These are phyloP conservation scores for Aldabrachelys gigantea DNA, from an alignment of 2,113 vertebrate species.

Conservation along the genomic window DNA sequence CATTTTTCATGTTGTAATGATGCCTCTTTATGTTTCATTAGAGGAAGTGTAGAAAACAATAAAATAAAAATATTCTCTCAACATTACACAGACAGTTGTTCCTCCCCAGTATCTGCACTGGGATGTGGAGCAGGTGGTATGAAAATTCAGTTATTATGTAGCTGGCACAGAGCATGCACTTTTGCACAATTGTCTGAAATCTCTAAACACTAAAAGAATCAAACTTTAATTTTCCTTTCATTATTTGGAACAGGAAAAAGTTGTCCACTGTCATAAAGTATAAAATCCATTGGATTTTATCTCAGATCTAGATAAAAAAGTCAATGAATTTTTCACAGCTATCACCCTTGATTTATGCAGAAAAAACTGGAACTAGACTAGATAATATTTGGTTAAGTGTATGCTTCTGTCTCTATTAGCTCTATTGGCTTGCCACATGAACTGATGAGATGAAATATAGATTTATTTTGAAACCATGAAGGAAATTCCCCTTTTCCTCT, in stretches of 20 bases:
- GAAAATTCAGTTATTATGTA: constrained; percentile 27
- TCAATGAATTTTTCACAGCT: not conserved
- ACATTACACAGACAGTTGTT: not conserved
- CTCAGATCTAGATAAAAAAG: not conserved
- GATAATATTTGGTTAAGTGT: constrained; percentile 3
- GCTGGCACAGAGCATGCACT: not conserved
- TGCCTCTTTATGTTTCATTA: not conserved
- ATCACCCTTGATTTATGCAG: not conserved
- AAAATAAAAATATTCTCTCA: not conserved
- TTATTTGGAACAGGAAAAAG: not conserved
- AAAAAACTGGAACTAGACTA: constrained; percentile 12
- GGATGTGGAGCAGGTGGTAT: not conserved
- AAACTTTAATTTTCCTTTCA: constrained; percentile 46
- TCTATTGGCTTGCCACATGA: not conserved
- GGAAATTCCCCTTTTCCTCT: not conserved
- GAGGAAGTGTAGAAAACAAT: not conserved
- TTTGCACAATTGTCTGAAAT: constrained; percentile 7
- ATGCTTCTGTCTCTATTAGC: not conserved
- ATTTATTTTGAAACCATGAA: not conserved
- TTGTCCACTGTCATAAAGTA: not conserved
- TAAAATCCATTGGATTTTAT: constrained; percentile 27
- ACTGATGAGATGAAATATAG: not conserved
- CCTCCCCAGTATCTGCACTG: not conserved
- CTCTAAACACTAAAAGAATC: constrained; percentile 29
- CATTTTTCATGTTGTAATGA: not conserved